phyloP scores from a whole-genome alignment of 2,888 invertebrate genomes.

The Oscheius sp. region DNA sequence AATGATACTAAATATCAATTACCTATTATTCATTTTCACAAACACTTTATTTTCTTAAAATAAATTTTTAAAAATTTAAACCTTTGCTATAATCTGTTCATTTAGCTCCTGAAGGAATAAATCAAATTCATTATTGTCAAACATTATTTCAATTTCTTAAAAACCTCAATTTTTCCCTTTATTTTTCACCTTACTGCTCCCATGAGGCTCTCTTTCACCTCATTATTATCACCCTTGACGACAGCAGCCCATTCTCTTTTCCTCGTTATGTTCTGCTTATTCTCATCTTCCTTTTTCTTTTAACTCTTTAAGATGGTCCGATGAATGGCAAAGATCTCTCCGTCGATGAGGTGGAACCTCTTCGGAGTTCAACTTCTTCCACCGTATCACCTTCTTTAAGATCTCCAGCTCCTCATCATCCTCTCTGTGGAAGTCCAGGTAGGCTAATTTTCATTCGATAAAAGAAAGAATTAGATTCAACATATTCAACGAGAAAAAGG shows the following conservation, averaged over 20 bases:
- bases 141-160: conserved; percentile 1
- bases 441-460: not conserved
- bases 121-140: not conserved
- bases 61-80: no score
- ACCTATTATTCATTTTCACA: no score
- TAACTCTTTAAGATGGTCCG: not conserved
- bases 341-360: conserved; percentile 30
- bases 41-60: no score
- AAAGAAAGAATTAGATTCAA: conserved; percentile 6
- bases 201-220: conserved; percentile 1
- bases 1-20: no score
- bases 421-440: conserved; percentile 17
- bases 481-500: no score
- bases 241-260: not conserved
- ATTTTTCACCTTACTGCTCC: not conserved
- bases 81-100: no score
- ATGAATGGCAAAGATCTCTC: conserved; percentile 21
- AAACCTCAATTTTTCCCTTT: not conserved
- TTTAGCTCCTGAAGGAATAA: no score
- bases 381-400: not conserved
- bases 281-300: not conserved
- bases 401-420: conserved; percentile 7
- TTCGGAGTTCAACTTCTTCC: conserved; percentile 2
- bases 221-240: conserved; percentile 18
- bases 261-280: no score